A percentile compares a stretch with the other conserved stretches of the same genome.
These are phyloP conservation scores for Sylvicola fuscatus DNA, from an alignment of 2,888 invertebrate genomes.

Conservation along the genomic window DNA sequence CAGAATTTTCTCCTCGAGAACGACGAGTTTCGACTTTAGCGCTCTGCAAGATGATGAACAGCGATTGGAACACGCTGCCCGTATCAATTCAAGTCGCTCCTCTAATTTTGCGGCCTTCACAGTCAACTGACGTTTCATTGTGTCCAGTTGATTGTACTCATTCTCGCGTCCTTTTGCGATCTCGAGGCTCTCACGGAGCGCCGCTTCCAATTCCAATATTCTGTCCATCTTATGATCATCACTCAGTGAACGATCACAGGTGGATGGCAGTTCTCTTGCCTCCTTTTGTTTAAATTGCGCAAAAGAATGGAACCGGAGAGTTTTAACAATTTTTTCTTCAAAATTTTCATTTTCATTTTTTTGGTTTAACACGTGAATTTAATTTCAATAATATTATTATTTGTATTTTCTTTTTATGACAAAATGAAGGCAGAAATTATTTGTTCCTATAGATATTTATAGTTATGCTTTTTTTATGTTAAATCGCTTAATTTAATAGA, in stretches of 20 bases:
- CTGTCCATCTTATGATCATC: constrained; percentile 22
- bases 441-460: too few species aligned
- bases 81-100: constrained; percentile 3
- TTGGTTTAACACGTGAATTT: too few species aligned
- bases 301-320: too few species aligned
- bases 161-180: constrained; percentile 35
- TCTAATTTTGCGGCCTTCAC: background rate
- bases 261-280: background rate
- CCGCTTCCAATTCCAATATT: constrained; percentile 64
- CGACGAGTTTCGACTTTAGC: constrained; percentile 3
- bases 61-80: constrained; percentile 1
- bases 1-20: constrained; percentile 3
- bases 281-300: background rate
- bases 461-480: too few species aligned
- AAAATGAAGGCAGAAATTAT: too few species aligned
- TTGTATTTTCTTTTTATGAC: too few species aligned
- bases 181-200: constrained; percentile 57
- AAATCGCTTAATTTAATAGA: too few species aligned
- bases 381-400: too few species aligned
- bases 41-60: background rate
- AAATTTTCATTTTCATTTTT: too few species aligned
- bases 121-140: constrained; percentile 21
- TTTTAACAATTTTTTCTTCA: too few species aligned
- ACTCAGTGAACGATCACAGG: background rate
- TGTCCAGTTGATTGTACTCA: constrained; percentile 42